phyloP scores from a whole-genome alignment of 1,140 invertebrate species.

The Solen grandis region DNA sequence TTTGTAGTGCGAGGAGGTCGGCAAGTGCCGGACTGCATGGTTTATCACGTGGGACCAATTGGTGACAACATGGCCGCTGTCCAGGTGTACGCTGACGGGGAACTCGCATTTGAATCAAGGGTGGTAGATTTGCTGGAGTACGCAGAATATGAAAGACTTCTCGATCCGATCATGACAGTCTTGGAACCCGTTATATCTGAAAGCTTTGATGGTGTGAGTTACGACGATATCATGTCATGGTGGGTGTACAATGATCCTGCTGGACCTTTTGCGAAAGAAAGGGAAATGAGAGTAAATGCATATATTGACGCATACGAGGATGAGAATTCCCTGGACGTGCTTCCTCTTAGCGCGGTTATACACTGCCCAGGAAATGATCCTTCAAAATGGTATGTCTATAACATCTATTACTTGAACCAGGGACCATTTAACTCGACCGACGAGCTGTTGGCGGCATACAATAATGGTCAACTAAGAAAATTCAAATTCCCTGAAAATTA shows the following conservation, averaged over 20 bases:
- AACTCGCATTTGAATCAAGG: constrained; percentile 60
- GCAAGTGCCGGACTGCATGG: constrained; percentile 58
- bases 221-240: constrained; percentile 39
- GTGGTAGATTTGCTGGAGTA: constrained; percentile 60
- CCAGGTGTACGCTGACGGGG: constrained; percentile 45
- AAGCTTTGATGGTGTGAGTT: constrained; percentile 63
- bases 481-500: constrained; percentile 42
- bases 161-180: constrained; percentile 28
- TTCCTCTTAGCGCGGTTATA: constrained; percentile 60
- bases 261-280: constrained; percentile 41
- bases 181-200: constrained; percentile 59
- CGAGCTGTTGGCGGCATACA: constrained; percentile 58
- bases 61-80: constrained; percentile 33
- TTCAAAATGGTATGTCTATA: constrained; percentile 48
- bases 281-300: constrained; percentile 56
- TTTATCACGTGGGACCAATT: constrained; percentile 67
- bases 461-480: constrained; percentile 46
- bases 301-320: not conserved
- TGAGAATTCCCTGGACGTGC: constrained; percentile 59
- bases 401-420: constrained; percentile 62
- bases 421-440: constrained; percentile 55
- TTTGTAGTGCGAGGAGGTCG: constrained; percentile 62
- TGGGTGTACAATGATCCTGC: constrained; percentile 58
- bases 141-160: constrained; percentile 33
- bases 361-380: constrained; percentile 59